Evolutionary conservation across 2,797 vertebrate species (phyloP).

Genomic region (Phaenicophaeus curvirostris): DNA sequence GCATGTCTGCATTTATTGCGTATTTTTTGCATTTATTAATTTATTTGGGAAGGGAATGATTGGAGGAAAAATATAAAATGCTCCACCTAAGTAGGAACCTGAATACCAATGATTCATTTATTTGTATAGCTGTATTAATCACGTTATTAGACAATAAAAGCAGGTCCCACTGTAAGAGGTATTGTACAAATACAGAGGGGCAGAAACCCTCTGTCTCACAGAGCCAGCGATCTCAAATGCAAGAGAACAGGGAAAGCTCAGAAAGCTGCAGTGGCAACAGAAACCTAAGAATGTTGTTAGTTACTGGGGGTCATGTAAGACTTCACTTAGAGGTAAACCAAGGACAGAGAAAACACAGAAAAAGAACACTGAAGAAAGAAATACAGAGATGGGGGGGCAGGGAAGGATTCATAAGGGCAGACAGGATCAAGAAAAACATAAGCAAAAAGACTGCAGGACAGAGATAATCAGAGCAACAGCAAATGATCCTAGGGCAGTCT

Average conservation of each 20-base stretch:
- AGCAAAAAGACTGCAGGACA: not conserved
- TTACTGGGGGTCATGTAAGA: not conserved
- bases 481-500: not conserved
- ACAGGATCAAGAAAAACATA: not conserved
- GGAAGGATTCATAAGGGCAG: not conserved
- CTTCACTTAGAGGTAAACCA: not conserved
- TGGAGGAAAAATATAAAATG: not conserved
- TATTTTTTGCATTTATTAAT: not conserved
- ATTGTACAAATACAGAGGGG: not conserved
- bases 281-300: not conserved
- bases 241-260: not conserved
- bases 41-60: not conserved
- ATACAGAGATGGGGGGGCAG: not conserved
- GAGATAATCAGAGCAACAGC: not conserved
- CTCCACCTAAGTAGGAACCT: not conserved
- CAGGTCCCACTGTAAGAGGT: not conserved
- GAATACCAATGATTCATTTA: not conserved
- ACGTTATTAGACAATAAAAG: not conserved
- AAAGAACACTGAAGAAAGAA: not conserved
- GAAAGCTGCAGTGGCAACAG: not conserved
- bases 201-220: not conserved
- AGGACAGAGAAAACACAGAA: not conserved
- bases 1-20: not conserved
- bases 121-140: not conserved
- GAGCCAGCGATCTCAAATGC: not conserved